Conservation (phyloP, 2,113 vertebrate species). For the Conger conger region DNA sequence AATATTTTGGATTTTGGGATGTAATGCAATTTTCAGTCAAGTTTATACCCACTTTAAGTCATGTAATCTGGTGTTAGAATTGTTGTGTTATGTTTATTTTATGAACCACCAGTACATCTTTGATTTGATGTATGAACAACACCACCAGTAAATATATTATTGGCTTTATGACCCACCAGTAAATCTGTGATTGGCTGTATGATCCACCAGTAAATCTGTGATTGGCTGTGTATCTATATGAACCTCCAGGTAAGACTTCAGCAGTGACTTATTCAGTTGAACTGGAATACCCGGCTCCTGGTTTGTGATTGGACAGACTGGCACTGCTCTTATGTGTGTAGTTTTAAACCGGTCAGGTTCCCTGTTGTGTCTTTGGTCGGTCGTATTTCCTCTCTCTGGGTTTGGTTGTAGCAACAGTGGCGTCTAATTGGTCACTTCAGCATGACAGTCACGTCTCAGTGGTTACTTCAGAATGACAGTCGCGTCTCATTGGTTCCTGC, state of each 20-base stretch:
- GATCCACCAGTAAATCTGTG: not conserved
- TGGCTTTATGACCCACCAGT: too few species aligned
- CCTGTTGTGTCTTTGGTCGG: not conserved
- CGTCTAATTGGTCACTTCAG: not conserved
- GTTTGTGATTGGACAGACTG: too few species aligned
- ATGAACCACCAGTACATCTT: too few species aligned
- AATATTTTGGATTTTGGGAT: not conserved
- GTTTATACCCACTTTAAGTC: not conserved
- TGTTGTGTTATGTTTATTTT: not conserved
- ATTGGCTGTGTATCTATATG: not conserved
- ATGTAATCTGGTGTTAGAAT: not conserved
- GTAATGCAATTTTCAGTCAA: not conserved
- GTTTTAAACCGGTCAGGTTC: not conserved
- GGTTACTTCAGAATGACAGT: not conserved
- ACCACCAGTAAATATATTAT: too few species aligned
- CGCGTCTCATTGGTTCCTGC: not conserved
- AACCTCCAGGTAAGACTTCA: not conserved
- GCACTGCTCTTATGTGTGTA: not conserved
- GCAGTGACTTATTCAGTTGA: too few species aligned
- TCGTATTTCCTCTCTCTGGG: not conserved
- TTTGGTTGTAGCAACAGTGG: not conserved
- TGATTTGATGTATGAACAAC: too few species aligned
- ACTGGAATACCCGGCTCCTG: too few species aligned
- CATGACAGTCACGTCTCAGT: not conserved
- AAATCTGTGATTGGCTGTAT: too few species aligned